phyloP scores from a whole-genome alignment of 2,888 invertebrate genomes.

The Seira sanloemensis region DNA sequence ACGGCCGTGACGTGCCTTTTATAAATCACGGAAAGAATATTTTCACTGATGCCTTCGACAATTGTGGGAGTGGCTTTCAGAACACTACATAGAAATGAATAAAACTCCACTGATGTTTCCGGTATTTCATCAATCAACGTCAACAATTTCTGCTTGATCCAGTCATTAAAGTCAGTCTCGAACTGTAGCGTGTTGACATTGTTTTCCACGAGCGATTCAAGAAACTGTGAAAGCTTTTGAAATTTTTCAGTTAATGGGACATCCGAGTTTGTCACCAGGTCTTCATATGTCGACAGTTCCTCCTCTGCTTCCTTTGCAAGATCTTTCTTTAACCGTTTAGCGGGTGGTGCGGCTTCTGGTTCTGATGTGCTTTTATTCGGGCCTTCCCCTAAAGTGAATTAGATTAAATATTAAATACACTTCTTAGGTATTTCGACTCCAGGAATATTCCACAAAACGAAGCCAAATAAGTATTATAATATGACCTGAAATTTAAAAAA shows the following conservation, averaged over 20 bases:
- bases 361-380: too few species aligned
- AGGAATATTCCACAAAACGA: too few species aligned
- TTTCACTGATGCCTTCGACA: constrained; percentile 64
- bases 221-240: constrained; percentile 11
- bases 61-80: constrained; percentile 56
- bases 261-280: constrained; percentile 18
- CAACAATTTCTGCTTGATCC: constrained; percentile 47
- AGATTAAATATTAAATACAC: too few species aligned
- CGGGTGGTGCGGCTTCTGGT: background rate
- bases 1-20: constrained; percentile 22
- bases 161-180: constrained; percentile 61
- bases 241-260: constrained; percentile 27
- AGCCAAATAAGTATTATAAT: too few species aligned
- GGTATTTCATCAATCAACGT: constrained; percentile 34
- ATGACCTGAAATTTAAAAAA: too few species aligned
- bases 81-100: constrained; percentile 43
- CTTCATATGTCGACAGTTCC: constrained; percentile 37
- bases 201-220: constrained; percentile 34
- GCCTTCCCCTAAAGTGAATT: too few species aligned
- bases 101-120: constrained; percentile 44
- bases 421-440: too few species aligned
- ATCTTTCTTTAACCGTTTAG: constrained; percentile 45
- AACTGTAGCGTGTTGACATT: constrained; percentile 62
- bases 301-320: constrained; percentile 55
- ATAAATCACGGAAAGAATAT: constrained; percentile 48